Percentiles rank a stretch among this genome's conserved stretches.
phyloP scores from a whole-genome alignment of 2,888 invertebrate genomes.

The Drosophila lacicola region DNA sequence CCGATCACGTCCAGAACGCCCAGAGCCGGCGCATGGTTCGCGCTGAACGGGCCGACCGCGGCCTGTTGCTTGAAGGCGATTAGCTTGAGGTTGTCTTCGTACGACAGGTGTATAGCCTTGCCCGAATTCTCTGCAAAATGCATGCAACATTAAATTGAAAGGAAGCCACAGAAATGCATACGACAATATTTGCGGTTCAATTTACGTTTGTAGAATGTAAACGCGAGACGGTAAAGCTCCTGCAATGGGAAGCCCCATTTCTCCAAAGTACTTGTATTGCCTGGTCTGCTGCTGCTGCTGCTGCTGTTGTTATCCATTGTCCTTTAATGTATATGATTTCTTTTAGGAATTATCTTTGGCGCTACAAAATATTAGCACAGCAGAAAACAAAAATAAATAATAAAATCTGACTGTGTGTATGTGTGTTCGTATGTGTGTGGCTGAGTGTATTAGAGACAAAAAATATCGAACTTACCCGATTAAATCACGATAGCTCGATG shows the following conservation, averaged over 20 bases:
- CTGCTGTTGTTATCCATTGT: conserved; percentile 24
- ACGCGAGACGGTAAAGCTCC: conserved; percentile 95
- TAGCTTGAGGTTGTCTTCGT: conserved; percentile 95
- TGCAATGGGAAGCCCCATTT: conserved; percentile 90
- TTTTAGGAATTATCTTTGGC: conserved; percentile 21
- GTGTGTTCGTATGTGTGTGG: conserved; percentile 18
- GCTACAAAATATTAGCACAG: conserved; percentile 43
- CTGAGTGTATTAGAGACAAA: background rate
- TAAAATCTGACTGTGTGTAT: conserved; percentile 42
- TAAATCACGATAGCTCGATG: conserved; percentile 18
- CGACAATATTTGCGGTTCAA: conserved; percentile 32
- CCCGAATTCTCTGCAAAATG: conserved; percentile 94
- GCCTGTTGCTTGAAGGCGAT: conserved; percentile 97
- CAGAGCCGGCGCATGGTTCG: conserved; percentile 91
- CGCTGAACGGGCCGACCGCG: conserved; percentile 92
- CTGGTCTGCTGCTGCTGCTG: conserved; percentile 16
- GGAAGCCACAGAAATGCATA: conserved; percentile 46
- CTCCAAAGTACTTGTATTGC: conserved; percentile 58
- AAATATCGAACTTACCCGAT: conserved; percentile 15
- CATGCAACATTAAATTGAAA: background rate
- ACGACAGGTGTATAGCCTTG: conserved; percentile 97
- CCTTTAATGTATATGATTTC: background rate
- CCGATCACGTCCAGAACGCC: conserved; percentile 98
- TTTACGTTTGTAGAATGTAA: conserved; percentile 97
- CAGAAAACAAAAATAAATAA: conserved; percentile 74